Evolutionary conservation across 2,113 vertebrate genomes (phyloP), one percentile per base, ranked within the genome.

Genomic region (Aegithalos caudatus): DNA sequence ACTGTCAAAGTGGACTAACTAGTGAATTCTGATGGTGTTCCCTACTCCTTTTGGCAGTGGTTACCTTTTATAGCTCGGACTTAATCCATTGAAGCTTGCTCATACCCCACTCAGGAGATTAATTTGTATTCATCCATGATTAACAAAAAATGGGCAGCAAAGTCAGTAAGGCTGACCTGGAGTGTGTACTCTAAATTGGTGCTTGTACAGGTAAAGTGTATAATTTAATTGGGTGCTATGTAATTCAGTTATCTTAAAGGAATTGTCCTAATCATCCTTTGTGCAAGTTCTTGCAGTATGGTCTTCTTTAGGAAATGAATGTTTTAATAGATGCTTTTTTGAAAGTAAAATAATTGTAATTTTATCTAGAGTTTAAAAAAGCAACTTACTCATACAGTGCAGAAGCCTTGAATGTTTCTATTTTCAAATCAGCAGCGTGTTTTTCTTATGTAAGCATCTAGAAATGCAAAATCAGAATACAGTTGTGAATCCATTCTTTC

Each of bases 381-480:
- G 51, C 0, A 0, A 22, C 50, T 64, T 74, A 4, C 15, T 60
- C 9, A 4, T 83, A 53, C 21, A 22, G 21, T 42, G 22, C 21
- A 14, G 35, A 65, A 20, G 22, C 50, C 58, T 80, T 7, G 5
- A 29, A 38, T 53, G 23, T 77, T 92, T 92, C 40, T 84, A 7
- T 89, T 84, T 69, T 57, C 60, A 48, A 73, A 48, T 69, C 29
- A 74, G 27, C 24, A 31, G 3, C 33, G 13, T 61, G 16, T 6
- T 91, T 91, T 70, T 90, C 64, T 81, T 70, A 37, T 11, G 24
- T 69, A 61, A 86, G 25, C 78, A 76, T n/a, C 37, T 48, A 47
- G 35, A 84, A 89, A 84, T 58, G 44, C 38, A 84, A 91, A 81
- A 87, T 89, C 56, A 54, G 62, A 89, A 60, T 29, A 37, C 1